Evolutionary conservation across 2,888 invertebrate species (phyloP).

Genomic region (Callyntrura guangdongensis): DNA sequence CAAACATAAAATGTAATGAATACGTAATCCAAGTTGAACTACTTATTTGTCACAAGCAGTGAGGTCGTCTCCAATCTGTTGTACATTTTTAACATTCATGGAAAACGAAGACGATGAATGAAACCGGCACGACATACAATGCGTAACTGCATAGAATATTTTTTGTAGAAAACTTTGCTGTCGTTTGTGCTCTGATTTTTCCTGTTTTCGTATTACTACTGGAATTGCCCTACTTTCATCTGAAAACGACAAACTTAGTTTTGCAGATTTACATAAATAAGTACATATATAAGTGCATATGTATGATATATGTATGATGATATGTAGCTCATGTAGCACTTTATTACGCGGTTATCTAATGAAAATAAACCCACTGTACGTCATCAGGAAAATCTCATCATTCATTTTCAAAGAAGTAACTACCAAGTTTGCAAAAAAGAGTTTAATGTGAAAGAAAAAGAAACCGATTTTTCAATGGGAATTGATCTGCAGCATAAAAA

Average conservation of each 20-base stretch:
- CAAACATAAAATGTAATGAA: slow-evolving; percentile 43
- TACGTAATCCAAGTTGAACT: slow-evolving; percentile 15
- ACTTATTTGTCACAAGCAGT: slow-evolving; percentile 10
- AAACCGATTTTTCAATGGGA: slow-evolving; percentile 16
- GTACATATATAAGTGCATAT: neutral
- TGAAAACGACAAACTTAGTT: slow-evolving; percentile 1
- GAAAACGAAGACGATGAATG: neutral
- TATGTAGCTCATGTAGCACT: neutral
- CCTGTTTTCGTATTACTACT: neutral
- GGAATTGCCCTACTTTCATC: neutral
- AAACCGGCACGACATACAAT: no score
- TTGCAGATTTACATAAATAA: neutral
- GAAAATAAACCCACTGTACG: slow-evolving; percentile 6
- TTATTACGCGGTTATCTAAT: neutral
- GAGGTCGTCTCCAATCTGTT: slow-evolving; percentile 8
- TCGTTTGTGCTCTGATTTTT: neutral
- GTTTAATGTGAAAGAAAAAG: neutral
- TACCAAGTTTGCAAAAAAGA: slow-evolving; percentile 18
- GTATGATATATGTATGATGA: neutral
- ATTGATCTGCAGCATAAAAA: neutral
- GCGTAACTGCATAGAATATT: neutral
- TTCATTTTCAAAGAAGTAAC: slow-evolving; percentile 40
- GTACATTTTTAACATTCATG: neutral
- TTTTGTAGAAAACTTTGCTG: neutral
- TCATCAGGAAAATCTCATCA: slow-evolving; percentile 38